These are phyloP conservation scores for Wiebesia pumilae DNA, from an alignment of 1,140 invertebrate genomes.

Conservation along the genomic window DNA sequence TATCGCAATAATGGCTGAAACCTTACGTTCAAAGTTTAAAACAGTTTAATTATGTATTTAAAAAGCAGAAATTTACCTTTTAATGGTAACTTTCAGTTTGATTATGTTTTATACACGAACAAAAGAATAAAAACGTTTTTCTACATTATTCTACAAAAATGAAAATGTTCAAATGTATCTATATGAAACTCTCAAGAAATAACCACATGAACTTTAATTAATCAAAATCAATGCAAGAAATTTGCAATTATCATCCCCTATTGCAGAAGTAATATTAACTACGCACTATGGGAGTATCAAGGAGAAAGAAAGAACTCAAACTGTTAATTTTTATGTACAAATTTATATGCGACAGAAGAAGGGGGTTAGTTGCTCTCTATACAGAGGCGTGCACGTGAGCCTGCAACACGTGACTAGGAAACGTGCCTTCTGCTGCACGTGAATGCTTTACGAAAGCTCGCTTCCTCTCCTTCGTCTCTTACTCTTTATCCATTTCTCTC, in stretches of 20 bases:
- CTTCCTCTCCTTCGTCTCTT: conserved; percentile 1
- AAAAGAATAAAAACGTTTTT: too few relatives aligned
- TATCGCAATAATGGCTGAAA: too few relatives aligned
- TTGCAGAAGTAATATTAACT: neutral
- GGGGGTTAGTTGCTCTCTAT: conserved; percentile 6
- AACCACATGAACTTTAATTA: neutral
- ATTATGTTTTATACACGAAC: too few relatives aligned
- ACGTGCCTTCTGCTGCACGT: conserved; percentile 70
- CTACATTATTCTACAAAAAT: too few relatives aligned
- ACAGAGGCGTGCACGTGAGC: neutral
- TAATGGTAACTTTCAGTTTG: too few relatives aligned
- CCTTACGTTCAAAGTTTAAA: too few relatives aligned
- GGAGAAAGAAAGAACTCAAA: neutral
- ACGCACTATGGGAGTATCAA: neutral
- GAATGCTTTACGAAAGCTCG: conserved; percentile 54
- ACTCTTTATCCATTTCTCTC: neutral
- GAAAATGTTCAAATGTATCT: too few relatives aligned
- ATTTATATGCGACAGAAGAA: neutral
- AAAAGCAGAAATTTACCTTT: too few relatives aligned
- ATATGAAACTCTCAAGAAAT: neutral
- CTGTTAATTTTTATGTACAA: neutral
- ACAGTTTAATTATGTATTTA: too few relatives aligned
- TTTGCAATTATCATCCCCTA: neutral
- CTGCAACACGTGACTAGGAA: conserved; percentile 66
- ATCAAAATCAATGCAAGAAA: neutral